phyloP scores from a whole-genome alignment of 2,797 vertebrate genomes.

The Tolypeutes matacus region DNA sequence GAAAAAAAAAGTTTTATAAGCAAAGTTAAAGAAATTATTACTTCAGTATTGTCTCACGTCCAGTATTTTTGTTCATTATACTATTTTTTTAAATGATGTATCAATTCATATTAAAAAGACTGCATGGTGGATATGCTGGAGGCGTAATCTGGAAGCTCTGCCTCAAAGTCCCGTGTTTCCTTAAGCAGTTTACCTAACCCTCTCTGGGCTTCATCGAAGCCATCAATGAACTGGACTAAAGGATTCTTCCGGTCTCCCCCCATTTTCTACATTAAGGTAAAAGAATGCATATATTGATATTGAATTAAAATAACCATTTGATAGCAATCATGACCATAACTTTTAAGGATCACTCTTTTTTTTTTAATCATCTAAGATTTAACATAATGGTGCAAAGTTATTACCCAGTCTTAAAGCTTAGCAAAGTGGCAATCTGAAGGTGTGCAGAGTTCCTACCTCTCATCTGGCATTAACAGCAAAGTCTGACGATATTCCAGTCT shows the following conservation, averaged over 20 bases:
- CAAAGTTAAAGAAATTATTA: neutral
- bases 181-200: neutral
- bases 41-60: neutral
- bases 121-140: neutral
- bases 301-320: neutral
- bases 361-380: neutral
- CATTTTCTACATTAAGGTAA: neutral
- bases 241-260: neutral
- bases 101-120: neutral
- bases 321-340: neutral
- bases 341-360: neutral
- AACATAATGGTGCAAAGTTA: neutral
- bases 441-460: neutral
- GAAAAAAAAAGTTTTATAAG: neutral
- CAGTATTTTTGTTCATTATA: neutral
- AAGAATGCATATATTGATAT: neutral
- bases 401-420: neutral
- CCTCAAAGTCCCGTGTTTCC: neutral
- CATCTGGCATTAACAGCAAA: neutral
- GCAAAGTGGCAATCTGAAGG: constrained; percentile 12
- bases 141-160: neutral
- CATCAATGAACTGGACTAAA: neutral
- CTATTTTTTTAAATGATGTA: neutral
- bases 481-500: neutral
- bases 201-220: neutral